A percentile compares a stretch with the other conserved stretches of the same genome.
Conservation (phyloP, 2,888 invertebrate species). For the Troides aeacus region DNA sequence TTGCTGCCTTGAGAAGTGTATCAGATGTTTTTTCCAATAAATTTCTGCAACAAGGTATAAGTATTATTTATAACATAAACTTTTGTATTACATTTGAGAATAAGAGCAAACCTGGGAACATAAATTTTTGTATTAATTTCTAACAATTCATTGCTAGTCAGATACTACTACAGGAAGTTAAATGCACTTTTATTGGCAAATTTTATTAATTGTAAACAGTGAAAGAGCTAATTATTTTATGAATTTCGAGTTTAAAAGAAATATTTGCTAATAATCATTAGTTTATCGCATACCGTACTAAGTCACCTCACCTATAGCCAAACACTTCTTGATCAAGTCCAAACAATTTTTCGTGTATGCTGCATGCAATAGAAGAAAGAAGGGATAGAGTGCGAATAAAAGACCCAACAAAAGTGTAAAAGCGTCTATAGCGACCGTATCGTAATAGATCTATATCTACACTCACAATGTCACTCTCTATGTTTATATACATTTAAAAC, state of each 20-base stretch:
- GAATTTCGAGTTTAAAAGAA: too few relatives aligned
- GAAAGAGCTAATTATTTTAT: too few relatives aligned
- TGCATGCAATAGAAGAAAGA: constrained; percentile 84
- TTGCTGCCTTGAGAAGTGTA: constrained; percentile 89
- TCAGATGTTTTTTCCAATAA: constrained; percentile 91
- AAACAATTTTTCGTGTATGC: constrained; percentile 90
- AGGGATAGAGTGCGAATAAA: constrained; percentile 73
- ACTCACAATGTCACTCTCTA: background rate
- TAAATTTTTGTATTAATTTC: too few relatives aligned
- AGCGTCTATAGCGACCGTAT: constrained; percentile 39
- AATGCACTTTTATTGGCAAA: too few relatives aligned
- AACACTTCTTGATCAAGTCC: constrained; percentile 89
- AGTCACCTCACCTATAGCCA: constrained; percentile 82
- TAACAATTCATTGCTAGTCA: too few relatives aligned
- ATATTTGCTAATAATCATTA: too few relatives aligned
- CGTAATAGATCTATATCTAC: constrained; percentile 15
- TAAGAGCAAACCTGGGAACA: too few relatives aligned
- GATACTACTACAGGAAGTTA: too few relatives aligned
- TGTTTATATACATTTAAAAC: background rate
- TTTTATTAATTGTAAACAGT: too few relatives aligned
- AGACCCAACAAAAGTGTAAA: constrained; percentile 46
- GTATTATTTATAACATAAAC: background rate
- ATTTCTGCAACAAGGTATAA: constrained; percentile 82
- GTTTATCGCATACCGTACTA: background rate
- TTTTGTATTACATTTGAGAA: too few relatives aligned